Evolutionary conservation across 2,113 vertebrate genomes (phyloP), one percentile per base, ranked within the genome.

Genomic region (Bubo scandiacus): DNA sequence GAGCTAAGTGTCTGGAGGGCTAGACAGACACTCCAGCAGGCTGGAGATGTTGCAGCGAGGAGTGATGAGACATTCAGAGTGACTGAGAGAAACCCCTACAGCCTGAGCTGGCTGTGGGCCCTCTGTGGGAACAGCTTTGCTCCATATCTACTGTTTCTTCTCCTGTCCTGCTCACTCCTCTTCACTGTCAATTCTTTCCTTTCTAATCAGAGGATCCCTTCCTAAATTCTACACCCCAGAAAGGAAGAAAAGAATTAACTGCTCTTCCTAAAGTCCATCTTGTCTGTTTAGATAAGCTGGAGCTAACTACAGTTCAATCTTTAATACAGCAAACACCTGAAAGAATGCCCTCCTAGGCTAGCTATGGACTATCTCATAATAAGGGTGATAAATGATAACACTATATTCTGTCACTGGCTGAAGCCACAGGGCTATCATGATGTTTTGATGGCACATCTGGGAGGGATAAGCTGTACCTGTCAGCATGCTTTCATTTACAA

Each of bases 401-500:
- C 15, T 3, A 0, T 17, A 42, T 85, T n/a, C 16, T 21, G 59
- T 27, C 49, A 42, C 58, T 45, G 42, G 8, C 40, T 80, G 58
- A 77, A 90, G 65, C 67, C 58, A 47, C 1, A 45, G 27, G 27
- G 14, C 32, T 62, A 8, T 45, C 61, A 59, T 16, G 27, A 63
- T 42, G 45, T 15, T 77, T 36, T 58, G 21, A 57, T 27, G 43
- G 22, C 25, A 87, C 71, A 71, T 16, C 34, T 40, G 79, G 65
- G 38, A 81, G n/a, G 16, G 67, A 9, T 21, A n/a, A 81, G 22
- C 43, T 63, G 3, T 97, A 99, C 98, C 98, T 96, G 98, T 99
- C 78, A 99, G 96, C 98, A 98, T 98, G 95, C 98, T 97, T 97
- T 99, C 98, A 49, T 99, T 97, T 7, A 98, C 98, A 73, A 97